A percentile compares a stretch with the other conserved stretches of the same genome.
Conservation (phyloP, 2,888 invertebrate genomes). For the Meandrusa payeni region DNA sequence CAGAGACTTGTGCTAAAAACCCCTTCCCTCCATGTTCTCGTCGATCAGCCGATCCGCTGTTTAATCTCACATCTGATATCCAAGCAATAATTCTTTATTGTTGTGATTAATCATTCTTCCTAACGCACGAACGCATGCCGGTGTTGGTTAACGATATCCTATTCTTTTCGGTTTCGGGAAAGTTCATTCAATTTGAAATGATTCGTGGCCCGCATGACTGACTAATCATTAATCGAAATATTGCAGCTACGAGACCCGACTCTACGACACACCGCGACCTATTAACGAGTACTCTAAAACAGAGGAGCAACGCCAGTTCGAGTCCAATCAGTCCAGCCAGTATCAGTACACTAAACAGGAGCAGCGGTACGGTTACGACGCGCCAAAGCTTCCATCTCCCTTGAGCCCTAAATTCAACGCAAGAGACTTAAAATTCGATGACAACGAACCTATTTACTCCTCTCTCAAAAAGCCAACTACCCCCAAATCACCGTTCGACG, state of each 20-base stretch:
- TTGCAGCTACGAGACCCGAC: constrained; percentile 78
- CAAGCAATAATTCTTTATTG: constrained; percentile 24
- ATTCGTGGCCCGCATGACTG: constrained; percentile 23
- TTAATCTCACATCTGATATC: constrained; percentile 1
- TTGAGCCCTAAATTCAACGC: constrained; percentile 76
- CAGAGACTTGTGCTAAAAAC: constrained; percentile 20
- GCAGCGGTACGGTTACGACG: constrained; percentile 58
- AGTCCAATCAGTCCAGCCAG: constrained; percentile 44
- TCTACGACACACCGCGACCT: constrained; percentile 76
- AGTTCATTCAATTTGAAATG: constrained; percentile 21
- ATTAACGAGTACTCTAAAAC: constrained; percentile 55
- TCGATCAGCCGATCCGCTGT: constrained; percentile 13
- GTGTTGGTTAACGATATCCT: constrained; percentile 39
- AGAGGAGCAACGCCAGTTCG: constrained; percentile 43
- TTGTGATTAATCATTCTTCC: constrained; percentile 27
- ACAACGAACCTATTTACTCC: constrained; percentile 67
- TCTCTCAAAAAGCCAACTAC: constrained; percentile 54
- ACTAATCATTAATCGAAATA: constrained; percentile 44
- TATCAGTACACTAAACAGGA: constrained; percentile 55
- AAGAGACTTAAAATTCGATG: constrained; percentile 69
- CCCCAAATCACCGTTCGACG: constrained; percentile 51
- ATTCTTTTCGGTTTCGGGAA: constrained; percentile 25
- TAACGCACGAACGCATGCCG: constrained; percentile 47
- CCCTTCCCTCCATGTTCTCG: constrained; percentile 14
- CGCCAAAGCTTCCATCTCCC: constrained; percentile 52